Evolutionary conservation across 2,888 invertebrate genomes (phyloP), one percentile per base, ranked within the genome.

Genomic region (Nycteola revayana): DNA sequence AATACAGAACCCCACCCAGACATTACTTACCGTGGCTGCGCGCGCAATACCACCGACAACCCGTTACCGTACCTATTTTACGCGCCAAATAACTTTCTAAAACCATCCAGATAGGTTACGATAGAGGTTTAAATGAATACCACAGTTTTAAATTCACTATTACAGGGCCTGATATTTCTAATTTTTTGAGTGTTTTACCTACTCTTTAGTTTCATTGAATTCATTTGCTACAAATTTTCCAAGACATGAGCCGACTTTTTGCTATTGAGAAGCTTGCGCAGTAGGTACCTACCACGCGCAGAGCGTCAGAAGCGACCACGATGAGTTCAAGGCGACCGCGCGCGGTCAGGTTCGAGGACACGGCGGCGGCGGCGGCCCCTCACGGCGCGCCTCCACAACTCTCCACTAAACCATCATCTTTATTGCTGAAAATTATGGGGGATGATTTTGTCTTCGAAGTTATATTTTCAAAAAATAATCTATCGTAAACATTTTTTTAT

Each of bases 331-430:
- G 88, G 88, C 86, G 74, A 88, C 43, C 70, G 83, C 78, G 81
- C 72, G 85, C 87, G 88, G 88, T 88, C 87, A 87, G 82, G 88
- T 86, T 87, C 87, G 87, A 88, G 88, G 88, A 82, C 87, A 79
- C 78, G 60, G 44, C 67, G 60, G 44, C 50, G 46, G 43, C 45
- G 52, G 60, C 60, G 63, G 72, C 80, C 73, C 75, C 75, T 74
- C 61, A 63, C 75, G 63, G 40, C 41, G 56, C 75, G 84, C 77
- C 82, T 76, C 80, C 66, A 64, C 66, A 47, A 47, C 62, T 63
- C 70, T 61, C 56, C 58, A 57, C 55, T 40, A 43, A 38, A 32
- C 32, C 32, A 47, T 10, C 39, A 49, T 44, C 49, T 50, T 45
- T 41, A 56, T 44, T 41, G 17, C 51, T 54, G 41, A 45, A 51